Conservation (phyloP, 2,113 vertebrate species). For the Neopipo cinnamomea region DNA sequence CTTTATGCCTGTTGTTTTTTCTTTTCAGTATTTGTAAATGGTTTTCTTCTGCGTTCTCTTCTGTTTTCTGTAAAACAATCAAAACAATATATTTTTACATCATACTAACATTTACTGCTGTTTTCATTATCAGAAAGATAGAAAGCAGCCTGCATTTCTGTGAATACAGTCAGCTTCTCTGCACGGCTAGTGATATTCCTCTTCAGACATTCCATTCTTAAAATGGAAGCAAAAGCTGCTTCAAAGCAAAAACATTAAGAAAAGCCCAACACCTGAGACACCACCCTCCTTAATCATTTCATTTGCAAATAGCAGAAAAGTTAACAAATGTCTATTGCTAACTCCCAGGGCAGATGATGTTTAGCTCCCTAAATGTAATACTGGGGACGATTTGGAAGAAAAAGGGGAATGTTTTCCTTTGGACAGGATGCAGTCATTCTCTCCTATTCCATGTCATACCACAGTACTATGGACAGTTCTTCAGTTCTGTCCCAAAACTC, state of each 20-base stretch:
- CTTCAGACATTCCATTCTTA: not conserved
- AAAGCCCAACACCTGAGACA: not conserved
- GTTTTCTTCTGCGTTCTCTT: constrained; percentile 33
- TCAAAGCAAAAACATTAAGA: not conserved
- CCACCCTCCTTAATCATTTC: not conserved
- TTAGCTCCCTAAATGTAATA: not conserved
- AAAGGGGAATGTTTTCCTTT: not conserved
- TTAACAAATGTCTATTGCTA: not conserved
- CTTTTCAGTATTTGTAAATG: not conserved
- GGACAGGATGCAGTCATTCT: not conserved
- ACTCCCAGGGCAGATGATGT: not conserved
- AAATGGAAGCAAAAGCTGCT: not conserved
- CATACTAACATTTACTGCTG: not conserved
- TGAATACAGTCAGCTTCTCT: not conserved
- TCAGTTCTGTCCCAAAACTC: not conserved
- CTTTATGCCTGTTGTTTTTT: constrained; percentile 56
- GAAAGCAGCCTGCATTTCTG: not conserved
- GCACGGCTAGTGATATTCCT: not conserved
- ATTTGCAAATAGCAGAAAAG: not conserved
- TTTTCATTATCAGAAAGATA: not conserved
- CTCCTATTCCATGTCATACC: not conserved
- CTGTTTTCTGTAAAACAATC: constrained; percentile 29
- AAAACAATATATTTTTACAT: not conserved
- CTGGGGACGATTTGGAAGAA: not conserved
- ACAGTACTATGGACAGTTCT: not conserved